Evolutionary conservation across 2,888 invertebrate species (phyloP).

Genomic region (Asteroscopus sphinx): DNA sequence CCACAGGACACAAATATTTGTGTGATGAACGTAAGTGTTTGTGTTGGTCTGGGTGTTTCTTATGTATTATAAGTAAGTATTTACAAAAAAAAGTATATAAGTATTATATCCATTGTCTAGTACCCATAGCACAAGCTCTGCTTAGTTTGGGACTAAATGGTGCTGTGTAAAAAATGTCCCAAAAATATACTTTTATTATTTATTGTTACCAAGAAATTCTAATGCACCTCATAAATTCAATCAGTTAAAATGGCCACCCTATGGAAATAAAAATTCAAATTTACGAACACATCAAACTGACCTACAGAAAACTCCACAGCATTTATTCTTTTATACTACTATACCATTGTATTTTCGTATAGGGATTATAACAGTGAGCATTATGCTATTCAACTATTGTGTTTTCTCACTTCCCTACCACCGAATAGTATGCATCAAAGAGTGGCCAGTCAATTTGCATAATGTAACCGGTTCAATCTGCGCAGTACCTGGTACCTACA

Average conservation of each 20-base stretch:
- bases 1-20: no score
- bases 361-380: constrained; percentile 37
- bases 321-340: constrained; percentile 41
- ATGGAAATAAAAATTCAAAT: constrained; percentile 51
- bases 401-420: constrained; percentile 2
- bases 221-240: constrained; percentile 40
- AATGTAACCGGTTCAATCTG: constrained; percentile 41
- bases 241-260: constrained; percentile 30
- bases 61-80: no score
- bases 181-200: constrained; percentile 8
- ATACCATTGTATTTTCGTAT: constrained; percentile 40
- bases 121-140: no score
- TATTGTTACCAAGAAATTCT: constrained; percentile 15
- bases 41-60: no score
- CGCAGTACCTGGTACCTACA: constrained; percentile 28
- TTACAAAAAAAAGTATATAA: no score
- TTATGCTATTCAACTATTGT: constrained; percentile 36
- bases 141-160: no score
- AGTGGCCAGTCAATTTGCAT: constrained; percentile 44
- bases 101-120: no score
- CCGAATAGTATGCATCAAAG: constrained; percentile 40
- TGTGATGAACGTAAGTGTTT: no score
- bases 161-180: no score
- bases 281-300: constrained; percentile 43
- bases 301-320: constrained; percentile 42